A percentile compares a stretch with the other conserved stretches of the same genome.
These are phyloP conservation scores for Cepaea hortensis DNA, from an alignment of 2,888 invertebrate species.

Conservation along the genomic window DNA sequence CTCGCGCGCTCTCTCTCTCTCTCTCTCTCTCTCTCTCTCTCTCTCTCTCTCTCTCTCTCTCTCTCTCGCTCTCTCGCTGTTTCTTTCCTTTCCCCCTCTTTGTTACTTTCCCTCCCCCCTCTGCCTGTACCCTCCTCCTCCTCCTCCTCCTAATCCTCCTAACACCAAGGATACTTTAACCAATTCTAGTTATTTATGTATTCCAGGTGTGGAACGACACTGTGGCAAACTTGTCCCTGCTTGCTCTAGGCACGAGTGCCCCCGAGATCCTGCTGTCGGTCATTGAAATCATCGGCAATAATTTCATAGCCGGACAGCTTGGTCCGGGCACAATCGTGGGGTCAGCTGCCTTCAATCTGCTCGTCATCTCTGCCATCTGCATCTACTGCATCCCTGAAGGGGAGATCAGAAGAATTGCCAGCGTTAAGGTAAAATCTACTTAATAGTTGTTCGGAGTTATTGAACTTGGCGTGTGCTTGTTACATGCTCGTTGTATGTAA, in stretches of 20 bases:
- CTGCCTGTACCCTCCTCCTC: too few relatives aligned
- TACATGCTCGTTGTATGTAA: too few relatives aligned
- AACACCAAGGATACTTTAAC: too few relatives aligned
- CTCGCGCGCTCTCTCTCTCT: not conserved
- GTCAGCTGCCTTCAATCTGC: slow-evolving; percentile 80
- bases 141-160: too few relatives aligned
- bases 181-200: not conserved
- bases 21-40: not conserved
- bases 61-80: not conserved
- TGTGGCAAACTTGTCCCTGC: slow-evolving; percentile 80
- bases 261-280: slow-evolving; percentile 80
- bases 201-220: slow-evolving; percentile 78
- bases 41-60: not conserved
- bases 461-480: too few relatives aligned
- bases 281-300: slow-evolving; percentile 79
- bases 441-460: too few relatives aligned
- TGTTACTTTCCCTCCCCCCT: too few relatives aligned
- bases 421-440: slow-evolving; percentile 21
- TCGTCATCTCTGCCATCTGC: slow-evolving; percentile 80
- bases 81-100: not conserved
- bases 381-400: slow-evolving; percentile 77
- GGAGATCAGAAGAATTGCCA: slow-evolving; percentile 69
- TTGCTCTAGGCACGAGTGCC: slow-evolving; percentile 80
- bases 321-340: slow-evolving; percentile 81
- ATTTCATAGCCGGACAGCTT: slow-evolving; percentile 77